Percentiles rank a stretch among this genome's conserved stretches.
Evolutionary conservation across 2,797 vertebrate species (phyloP).

Genomic region (Galago senegalensis): DNA sequence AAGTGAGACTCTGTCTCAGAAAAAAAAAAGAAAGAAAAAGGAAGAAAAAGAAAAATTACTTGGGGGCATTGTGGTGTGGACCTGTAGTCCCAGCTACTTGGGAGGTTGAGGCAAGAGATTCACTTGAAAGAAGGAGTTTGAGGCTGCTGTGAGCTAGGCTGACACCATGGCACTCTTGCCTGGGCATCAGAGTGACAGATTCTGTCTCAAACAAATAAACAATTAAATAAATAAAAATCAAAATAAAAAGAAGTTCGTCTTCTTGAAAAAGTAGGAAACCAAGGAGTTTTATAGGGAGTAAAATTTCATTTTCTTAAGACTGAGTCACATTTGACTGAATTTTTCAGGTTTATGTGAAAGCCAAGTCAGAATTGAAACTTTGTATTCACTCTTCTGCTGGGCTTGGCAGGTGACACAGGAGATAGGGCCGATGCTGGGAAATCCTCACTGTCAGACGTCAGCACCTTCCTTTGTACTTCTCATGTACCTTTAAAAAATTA

Average conservation of each 20-base stretch:
- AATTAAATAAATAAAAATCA: too few species aligned
- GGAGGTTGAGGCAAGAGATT: too few species aligned
- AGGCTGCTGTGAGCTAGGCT: too few species aligned
- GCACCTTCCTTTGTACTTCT: background rate
- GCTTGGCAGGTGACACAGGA: background rate
- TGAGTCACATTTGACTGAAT: conserved; percentile 21
- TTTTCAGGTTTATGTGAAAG: conserved; percentile 27
- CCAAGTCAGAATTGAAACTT: background rate
- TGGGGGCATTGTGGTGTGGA: too few species aligned
- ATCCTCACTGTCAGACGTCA: background rate
- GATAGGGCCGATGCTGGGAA: background rate
- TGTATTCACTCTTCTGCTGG: background rate
- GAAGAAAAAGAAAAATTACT: too few species aligned
- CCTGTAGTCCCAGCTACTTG: too few species aligned
- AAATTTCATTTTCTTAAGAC: background rate
- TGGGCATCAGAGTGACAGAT: too few species aligned
- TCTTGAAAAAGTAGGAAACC: background rate
- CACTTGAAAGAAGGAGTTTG: too few species aligned
- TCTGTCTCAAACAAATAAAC: too few species aligned
- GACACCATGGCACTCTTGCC: too few species aligned
- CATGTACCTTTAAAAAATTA: background rate
- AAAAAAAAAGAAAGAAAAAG: too few species aligned
- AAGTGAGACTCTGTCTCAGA: too few species aligned
- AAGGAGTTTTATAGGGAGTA: background rate
- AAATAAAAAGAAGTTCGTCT: background rate